These are phyloP conservation scores for Glareola pratincola DNA, from an alignment of 2,113 vertebrate species.

Conservation along the genomic window DNA sequence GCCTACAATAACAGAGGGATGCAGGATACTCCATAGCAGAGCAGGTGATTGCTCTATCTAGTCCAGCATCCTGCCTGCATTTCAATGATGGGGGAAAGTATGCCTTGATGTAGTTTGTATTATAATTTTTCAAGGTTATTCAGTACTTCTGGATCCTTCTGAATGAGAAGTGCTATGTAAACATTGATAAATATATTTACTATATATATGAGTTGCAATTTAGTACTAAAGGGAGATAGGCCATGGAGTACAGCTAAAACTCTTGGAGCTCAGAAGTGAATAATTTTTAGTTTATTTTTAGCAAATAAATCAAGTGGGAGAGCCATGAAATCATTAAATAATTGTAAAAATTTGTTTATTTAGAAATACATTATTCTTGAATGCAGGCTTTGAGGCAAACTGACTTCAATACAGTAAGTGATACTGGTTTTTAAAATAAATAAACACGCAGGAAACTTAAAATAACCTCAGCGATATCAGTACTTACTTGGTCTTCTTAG, in stretches of 20 bases:
- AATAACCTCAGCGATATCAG: background rate
- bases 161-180: background rate
- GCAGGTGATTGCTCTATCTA: background rate
- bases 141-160: background rate
- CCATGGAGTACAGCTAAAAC: background rate
- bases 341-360: background rate
- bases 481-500: background rate
- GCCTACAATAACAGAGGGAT: background rate
- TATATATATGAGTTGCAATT: background rate
- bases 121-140: conserved; percentile 38
- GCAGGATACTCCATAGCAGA: background rate
- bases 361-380: background rate
- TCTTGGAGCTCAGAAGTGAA: background rate
- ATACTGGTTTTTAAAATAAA: background rate
- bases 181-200: background rate
- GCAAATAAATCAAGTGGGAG: background rate
- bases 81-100: background rate
- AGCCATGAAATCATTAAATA: background rate
- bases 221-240: background rate
- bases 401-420: background rate
- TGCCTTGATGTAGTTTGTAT: background rate
- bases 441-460: background rate
- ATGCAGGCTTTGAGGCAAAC: background rate
- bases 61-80: background rate
- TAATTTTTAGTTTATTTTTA: background rate